Base-by-base conservation (phyloP, 2,888 invertebrate genomes). In the Griposia aprilina region DNA sequence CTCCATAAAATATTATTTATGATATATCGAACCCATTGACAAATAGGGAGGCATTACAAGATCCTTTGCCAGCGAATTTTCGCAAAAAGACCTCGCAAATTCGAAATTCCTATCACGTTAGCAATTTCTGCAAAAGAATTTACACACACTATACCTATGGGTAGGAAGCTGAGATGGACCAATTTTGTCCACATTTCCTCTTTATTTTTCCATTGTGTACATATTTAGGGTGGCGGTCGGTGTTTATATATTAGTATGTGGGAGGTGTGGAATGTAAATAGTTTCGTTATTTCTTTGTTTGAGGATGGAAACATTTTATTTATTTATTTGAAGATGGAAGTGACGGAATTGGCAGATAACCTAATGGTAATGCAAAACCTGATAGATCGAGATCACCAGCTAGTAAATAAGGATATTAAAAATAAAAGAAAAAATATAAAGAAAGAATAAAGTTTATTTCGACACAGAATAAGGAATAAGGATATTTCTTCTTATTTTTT, bases 31-130 rank as follows among this genome's bases (percentile, higher is more conserved):
- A 23, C 30, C 59, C 41, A 52, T 60, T 74, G 63, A 69, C 57
- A 84, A 84, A 79, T 52, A 68, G 20, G 45, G 1, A 45, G 5
- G 45, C 36, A n/a, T 17, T 63, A 55, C 30, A 52, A 15, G 20
- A 68, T 62, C 23, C 20, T 55, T 36, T 48, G n/a, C 41, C 26
- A 23, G 11, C 1, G 41, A 66, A 76, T 75, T 70, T 82, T 13
- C 52, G 50, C 15, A 57, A 70, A 75, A 75, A 67, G n/a, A 57
- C 68, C 41, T 48, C 15, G 15, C n/a, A 63, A 45, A 62, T 78
- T 71, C n/a, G 23, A 4, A n/a, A 86, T 78, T 84, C 82, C 1
- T 68, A 74, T 70, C 87, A 86, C 88, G 86, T 81, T 68, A 73
- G 75, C 78, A 80, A 80, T 88, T 83, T 79, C 65, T 68, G 70